Evolutionary conservation across 2,888 invertebrate species (phyloP).

Genomic region (Leptinotarsa juncta): DNA sequence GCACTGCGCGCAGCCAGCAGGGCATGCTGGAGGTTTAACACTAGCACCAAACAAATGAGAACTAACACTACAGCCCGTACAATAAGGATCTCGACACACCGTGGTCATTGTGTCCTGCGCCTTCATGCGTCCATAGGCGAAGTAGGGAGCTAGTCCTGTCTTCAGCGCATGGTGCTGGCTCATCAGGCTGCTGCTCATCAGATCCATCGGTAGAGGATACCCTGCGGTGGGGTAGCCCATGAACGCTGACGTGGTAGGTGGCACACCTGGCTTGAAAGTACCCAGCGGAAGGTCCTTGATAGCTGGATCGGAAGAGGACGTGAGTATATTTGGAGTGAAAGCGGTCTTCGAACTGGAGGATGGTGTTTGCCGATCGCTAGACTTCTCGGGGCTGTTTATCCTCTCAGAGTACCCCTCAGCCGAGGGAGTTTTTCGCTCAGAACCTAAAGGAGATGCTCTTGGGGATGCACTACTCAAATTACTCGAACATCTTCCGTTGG

Average conservation of each 20-base stretch:
- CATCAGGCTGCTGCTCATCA: conserved; percentile 82
- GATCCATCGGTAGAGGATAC: conserved; percentile 77
- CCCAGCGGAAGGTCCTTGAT: conserved; percentile 75
- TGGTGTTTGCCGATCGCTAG: conserved; percentile 59
- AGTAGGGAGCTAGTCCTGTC: conserved; percentile 81
- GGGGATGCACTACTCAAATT: conserved; percentile 82
- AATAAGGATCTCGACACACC: conserved; percentile 90
- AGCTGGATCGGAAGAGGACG: conserved; percentile 75
- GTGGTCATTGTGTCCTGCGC: conserved; percentile 77
- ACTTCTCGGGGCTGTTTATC: conserved; percentile 55
- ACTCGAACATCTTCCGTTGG: conserved; percentile 75
- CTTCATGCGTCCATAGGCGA: conserved; percentile 89
- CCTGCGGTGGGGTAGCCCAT: conserved; percentile 73
- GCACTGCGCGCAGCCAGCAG: conserved; percentile 90
- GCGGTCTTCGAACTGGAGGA: conserved; percentile 71
- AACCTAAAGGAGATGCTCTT: conserved; percentile 69
- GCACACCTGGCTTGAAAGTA: conserved; percentile 73
- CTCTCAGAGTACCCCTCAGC: conserved; percentile 61
- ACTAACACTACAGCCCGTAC: conserved; percentile 90
- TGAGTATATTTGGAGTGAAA: conserved; percentile 71
- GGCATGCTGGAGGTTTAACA: conserved; percentile 70
- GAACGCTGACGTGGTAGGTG: conserved; percentile 69
- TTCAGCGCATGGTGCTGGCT: conserved; percentile 82
- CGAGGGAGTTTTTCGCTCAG: conserved; percentile 71
- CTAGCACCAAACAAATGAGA: conserved; percentile 75